These are phyloP conservation scores for Drosophila sechellia DNA, from an alignment of 1,140 invertebrate species.

Conservation along the genomic window DNA sequence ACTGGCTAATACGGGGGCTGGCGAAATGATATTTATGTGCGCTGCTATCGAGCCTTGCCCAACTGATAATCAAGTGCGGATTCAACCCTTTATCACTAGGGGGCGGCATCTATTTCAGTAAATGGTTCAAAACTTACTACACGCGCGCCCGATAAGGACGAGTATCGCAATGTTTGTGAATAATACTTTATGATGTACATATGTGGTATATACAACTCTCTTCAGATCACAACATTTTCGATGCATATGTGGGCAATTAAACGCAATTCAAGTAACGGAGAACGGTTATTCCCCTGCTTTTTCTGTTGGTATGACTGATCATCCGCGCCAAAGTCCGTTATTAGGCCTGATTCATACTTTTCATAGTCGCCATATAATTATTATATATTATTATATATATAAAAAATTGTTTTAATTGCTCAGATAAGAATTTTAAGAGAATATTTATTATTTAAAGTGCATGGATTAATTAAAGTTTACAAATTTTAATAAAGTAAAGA, in stretches of 20 bases:
- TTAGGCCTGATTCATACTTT: background rate
- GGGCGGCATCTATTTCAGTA: conserved; percentile 4
- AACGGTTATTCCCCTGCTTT: conserved; percentile 4
- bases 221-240: background rate
- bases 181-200: background rate
- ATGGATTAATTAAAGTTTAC: too few species aligned
- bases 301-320: conserved; percentile 6
- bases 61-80: conserved; percentile 4
- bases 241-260: background rate
- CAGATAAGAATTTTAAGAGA: background rate
- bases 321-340: background rate
- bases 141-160: conserved; percentile 17
- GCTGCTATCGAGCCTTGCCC: conserved; percentile 1
- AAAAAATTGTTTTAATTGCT: background rate
- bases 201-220: background rate
- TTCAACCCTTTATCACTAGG: conserved; percentile 7
- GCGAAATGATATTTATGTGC: conserved; percentile 17
- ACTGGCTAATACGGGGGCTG: conserved; percentile 11
- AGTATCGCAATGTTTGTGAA: conserved; percentile 16
- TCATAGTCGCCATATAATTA: background rate
- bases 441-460: too few species aligned
- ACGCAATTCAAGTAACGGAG: background rate
- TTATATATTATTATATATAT: too few species aligned
- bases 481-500: too few species aligned
- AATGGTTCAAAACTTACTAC: background rate